Evolutionary conservation across 1,140 invertebrate genomes (phyloP).

Genomic region (Diorhabda carinulata): DNA sequence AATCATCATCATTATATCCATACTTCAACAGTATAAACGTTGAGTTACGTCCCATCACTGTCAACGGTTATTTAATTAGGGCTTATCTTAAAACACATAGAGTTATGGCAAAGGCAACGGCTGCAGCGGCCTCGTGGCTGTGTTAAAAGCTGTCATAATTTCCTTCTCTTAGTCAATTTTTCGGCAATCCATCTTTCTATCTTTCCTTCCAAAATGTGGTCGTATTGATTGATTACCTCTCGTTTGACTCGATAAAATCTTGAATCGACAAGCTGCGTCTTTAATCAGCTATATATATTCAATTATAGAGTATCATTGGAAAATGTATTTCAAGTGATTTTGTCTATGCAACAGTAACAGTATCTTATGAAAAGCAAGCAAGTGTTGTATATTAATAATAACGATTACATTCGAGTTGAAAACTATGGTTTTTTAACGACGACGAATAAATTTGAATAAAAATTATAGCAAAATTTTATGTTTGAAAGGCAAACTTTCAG

Average conservation of each 20-base stretch:
- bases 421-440: too few relatives aligned
- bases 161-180: neutral
- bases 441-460: too few relatives aligned
- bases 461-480: too few relatives aligned
- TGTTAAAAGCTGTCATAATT: constrained; percentile 1
- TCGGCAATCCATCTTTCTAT: neutral
- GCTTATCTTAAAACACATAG: neutral
- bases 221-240: neutral
- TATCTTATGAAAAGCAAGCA: too few relatives aligned
- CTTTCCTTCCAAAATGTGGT: neutral
- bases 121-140: neutral
- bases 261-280: neutral
- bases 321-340: too few relatives aligned
- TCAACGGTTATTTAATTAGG: neutral
- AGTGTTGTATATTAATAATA: too few relatives aligned
- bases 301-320: neutral
- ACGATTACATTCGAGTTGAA: too few relatives aligned
- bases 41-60: neutral
- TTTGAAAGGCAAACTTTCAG: too few relatives aligned
- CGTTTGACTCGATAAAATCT: neutral
- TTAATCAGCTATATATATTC: neutral
- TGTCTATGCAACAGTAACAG: too few relatives aligned
- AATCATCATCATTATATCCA: too few relatives aligned
- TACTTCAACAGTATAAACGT: too few relatives aligned
- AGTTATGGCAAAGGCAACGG: neutral